Percentiles rank a stretch among this genome's conserved stretches.
Evolutionary conservation across 2,113 vertebrate species (phyloP).

Genomic region (Xenotilapia caudafasciata): DNA sequence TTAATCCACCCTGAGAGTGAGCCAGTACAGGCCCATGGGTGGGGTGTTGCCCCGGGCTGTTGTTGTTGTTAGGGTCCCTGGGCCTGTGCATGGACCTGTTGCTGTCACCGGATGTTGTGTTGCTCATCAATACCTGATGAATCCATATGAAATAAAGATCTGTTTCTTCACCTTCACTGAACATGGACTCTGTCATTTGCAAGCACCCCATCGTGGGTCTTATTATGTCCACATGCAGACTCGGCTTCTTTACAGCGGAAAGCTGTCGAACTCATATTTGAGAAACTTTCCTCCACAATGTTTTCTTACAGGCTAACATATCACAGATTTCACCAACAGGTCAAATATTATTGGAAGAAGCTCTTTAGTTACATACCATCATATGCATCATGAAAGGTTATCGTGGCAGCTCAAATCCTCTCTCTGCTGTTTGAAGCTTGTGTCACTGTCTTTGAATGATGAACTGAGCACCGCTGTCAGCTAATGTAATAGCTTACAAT

Average conservation of each 20-base stretch:
- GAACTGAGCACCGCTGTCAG: background rate
- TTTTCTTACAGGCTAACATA: background rate
- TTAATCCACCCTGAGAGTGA: background rate
- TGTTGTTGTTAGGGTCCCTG: background rate
- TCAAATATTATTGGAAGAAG: background rate
- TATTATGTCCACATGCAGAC: background rate
- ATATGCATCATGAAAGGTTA: background rate
- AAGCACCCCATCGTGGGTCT: background rate
- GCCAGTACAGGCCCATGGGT: background rate
- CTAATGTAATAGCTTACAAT: background rate
- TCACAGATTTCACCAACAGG: accelerated
- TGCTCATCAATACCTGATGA: background rate
- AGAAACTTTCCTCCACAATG: background rate
- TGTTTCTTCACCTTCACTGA: background rate
- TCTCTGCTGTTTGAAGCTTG: background rate
- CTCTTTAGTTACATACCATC: background rate
- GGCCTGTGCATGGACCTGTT: background rate
- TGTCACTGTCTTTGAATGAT: background rate
- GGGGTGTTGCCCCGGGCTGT: accelerated
- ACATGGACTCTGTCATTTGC: background rate
- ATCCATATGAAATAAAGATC: background rate
- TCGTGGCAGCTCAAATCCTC: background rate
- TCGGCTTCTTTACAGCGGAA: background rate
- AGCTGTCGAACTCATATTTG: background rate
- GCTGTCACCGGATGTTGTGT: background rate